Percentiles rank a stretch among this genome's conserved stretches.
Conservation (phyloP, 1,140 invertebrate species). For the Pachyrhynchus sulphureomaculatus region DNA sequence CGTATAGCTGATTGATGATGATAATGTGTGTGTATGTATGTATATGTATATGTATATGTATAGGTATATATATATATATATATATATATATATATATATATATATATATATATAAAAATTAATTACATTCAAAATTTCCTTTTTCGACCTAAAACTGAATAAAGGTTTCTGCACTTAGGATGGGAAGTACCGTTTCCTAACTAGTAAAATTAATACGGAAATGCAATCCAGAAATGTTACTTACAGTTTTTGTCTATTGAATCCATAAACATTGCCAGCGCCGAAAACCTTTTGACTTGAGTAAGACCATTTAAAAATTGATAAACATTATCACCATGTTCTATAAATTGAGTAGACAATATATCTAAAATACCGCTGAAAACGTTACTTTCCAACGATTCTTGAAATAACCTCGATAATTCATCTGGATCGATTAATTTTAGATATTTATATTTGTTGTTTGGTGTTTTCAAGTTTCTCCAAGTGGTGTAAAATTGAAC, state of each 20-base stretch:
- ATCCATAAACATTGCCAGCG: conserved; percentile 43
- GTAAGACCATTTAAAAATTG: conserved; percentile 36
- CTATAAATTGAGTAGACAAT: conserved; percentile 35
- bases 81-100: no score
- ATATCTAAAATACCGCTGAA: conserved; percentile 44
- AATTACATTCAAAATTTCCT: no score
- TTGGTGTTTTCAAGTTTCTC: conserved; percentile 34
- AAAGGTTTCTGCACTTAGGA: no score
- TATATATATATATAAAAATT: no score
- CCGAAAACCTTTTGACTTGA: conserved; percentile 41
- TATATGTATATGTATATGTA: no score
- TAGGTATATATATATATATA: no score
- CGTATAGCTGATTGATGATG: no score
- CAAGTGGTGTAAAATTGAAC: conserved; percentile 43
- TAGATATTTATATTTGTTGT: conserved; percentile 38
- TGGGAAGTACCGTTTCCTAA: no score
- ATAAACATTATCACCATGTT: conserved; percentile 33
- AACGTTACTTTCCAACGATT: conserved; percentile 40
- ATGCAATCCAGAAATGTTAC: no score
- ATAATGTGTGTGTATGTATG: no score
- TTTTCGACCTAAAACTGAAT: no score
- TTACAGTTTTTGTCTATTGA: conserved; percentile 44
- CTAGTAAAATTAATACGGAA: no score
- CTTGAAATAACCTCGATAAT: conserved; percentile 41
- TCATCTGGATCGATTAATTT: conserved; percentile 38